A percentile compares a stretch with the other conserved stretches of the same genome.
Conservation (phyloP, 2,113 vertebrate species). For the Callipepla squamata region DNA sequence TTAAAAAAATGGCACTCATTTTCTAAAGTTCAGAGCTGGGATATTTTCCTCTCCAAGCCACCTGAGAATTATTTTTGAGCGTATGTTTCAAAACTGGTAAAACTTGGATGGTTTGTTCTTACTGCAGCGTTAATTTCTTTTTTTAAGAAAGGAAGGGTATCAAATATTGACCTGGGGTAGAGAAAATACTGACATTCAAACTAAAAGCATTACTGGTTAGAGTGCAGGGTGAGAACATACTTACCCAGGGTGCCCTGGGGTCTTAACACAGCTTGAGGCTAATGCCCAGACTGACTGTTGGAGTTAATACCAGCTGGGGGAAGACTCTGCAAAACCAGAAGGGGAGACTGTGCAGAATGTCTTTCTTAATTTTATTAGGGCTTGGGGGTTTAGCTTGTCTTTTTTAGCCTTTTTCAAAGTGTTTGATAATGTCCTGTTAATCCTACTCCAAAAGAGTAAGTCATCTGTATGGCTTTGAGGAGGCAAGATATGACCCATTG, state of each 20-base stretch:
- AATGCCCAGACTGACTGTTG: neutral
- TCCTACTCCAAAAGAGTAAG: neutral
- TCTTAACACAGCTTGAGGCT: neutral
- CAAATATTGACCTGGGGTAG: conserved; percentile 47
- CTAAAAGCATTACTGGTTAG: neutral
- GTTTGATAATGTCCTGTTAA: neutral
- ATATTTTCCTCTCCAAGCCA: neutral
- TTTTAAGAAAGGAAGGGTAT: conserved; percentile 4
- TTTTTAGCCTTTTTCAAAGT: neutral
- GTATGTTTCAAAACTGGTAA: neutral
- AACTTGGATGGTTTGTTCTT: neutral
- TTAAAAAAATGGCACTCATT: neutral
- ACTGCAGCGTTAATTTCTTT: conserved; percentile 4
- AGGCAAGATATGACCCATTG: accelerated
- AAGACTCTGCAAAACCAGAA: neutral
- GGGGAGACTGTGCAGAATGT: neutral
- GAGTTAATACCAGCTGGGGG: conserved; percentile 1
- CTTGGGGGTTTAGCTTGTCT: neutral
- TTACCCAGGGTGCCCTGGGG: neutral
- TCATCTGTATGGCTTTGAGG: neutral
- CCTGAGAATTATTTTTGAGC: neutral
- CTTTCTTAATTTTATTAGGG: neutral
- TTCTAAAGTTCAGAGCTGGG: neutral
- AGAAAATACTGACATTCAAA: conserved; percentile 43
- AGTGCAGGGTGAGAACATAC: neutral